A percentile compares a stretch with the other conserved stretches of the same genome.
phyloP scores from a whole-genome alignment of 2,113 vertebrate genomes.

The Melozone crissalis region DNA sequence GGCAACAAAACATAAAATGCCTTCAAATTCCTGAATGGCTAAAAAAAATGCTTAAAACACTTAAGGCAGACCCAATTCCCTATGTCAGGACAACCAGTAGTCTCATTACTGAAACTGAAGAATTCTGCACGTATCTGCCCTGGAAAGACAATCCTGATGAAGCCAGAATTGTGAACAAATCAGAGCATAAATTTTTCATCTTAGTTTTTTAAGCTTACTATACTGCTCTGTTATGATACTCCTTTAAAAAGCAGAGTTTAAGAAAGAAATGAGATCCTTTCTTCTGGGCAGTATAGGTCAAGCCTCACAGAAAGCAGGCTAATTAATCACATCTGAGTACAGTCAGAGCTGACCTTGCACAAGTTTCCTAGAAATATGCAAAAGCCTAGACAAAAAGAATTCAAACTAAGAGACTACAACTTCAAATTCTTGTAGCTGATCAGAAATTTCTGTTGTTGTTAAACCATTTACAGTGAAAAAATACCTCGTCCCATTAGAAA shows the following conservation, averaged over 20 bases:
- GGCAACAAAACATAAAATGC: not conserved
- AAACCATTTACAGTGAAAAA: not conserved
- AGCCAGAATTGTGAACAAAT: not conserved
- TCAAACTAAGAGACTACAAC: not conserved
- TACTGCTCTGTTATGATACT: not conserved
- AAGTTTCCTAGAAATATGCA: not conserved
- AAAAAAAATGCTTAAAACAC: not conserved
- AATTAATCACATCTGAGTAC: conserved; percentile 45
- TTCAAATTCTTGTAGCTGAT: not conserved
- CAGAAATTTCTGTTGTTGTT: not conserved
- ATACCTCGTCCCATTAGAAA: not conserved
- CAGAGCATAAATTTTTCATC: not conserved
- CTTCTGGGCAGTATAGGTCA: not conserved
- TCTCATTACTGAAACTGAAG: not conserved
- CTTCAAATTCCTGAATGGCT: not conserved
- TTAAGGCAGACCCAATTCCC: not conserved
- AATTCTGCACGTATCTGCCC: not conserved
- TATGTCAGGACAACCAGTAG: not conserved
- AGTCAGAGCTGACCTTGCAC: not conserved
- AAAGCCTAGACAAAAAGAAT: not conserved
- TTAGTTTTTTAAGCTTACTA: not conserved
- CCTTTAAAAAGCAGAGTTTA: not conserved
- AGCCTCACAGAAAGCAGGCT: not conserved
- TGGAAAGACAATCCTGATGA: not conserved
- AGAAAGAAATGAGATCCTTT: not conserved